Percentiles rank a stretch among this genome's conserved stretches.
Conservation (phyloP, 2,113 vertebrate species). For the Ptyas mucosa region DNA sequence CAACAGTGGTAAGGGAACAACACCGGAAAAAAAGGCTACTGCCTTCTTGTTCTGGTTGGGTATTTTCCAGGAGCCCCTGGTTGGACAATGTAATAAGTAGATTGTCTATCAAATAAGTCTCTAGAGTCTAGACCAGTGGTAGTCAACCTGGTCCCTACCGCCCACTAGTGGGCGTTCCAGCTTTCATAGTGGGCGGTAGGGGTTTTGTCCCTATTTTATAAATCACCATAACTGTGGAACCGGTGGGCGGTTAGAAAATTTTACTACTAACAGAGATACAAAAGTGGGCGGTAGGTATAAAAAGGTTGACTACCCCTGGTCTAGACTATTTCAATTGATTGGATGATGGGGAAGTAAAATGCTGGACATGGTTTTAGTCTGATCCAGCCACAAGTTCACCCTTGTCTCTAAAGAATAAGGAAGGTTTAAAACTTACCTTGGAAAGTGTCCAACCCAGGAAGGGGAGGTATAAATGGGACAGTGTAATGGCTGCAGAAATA, state of each 20-base stretch:
- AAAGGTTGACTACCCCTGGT: fast-evolving
- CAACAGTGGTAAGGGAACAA: background rate
- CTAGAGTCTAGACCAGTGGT: background rate
- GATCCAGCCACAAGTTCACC: background rate
- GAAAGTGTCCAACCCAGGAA: slow-evolving; percentile 73
- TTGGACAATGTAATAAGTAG: background rate
- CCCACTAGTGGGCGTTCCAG: no score
- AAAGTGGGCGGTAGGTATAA: no score
- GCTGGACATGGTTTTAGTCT: background rate
- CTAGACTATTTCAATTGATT: background rate
- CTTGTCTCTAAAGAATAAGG: background rate
- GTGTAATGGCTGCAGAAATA: slow-evolving; percentile 72
- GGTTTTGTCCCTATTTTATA: no score
- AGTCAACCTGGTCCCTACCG: no score
- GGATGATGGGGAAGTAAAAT: background rate
- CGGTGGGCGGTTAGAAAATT: no score
- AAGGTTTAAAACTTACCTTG: slow-evolving; percentile 60
- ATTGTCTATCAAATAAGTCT: background rate
- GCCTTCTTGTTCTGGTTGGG: background rate
- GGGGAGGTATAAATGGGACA: slow-evolving; percentile 68
- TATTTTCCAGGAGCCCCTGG: background rate
- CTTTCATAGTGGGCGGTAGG: no score
- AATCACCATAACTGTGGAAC: no score
- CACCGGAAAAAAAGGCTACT: background rate
- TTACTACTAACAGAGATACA: no score